phyloP scores from a whole-genome alignment of 2,797 vertebrate species.

The Hipposideros larvatus region DNA sequence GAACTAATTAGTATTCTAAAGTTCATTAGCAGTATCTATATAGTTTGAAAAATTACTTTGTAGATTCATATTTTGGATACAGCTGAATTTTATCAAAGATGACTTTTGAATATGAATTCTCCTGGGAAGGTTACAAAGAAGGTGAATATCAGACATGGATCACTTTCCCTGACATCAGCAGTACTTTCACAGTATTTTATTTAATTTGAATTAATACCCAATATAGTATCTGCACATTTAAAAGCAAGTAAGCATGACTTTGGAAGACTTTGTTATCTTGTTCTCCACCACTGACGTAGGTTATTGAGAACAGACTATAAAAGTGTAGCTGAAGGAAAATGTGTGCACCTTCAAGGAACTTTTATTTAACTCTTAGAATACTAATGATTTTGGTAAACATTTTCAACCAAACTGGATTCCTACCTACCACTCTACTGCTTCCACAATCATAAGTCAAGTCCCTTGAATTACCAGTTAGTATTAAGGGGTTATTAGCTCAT shows the following conservation, averaged over 20 bases:
- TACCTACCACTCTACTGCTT: not conserved
- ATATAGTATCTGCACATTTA: not conserved
- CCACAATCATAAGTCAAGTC: not conserved
- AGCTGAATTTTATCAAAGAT: conserved; percentile 18
- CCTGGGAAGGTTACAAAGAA: not conserved
- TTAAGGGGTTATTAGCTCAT: not conserved
- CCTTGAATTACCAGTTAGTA: not conserved
- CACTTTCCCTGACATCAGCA: not conserved
- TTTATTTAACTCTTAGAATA: conserved; percentile 27
- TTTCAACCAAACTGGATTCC: not conserved
- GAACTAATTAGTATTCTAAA: not conserved
- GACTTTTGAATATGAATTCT: conserved; percentile 11
- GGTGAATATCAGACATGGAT: not conserved
- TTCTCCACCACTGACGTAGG: not conserved
- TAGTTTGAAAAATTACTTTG: not conserved
- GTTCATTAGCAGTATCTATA: not conserved
- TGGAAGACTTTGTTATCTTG: not conserved
- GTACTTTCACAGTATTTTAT: not conserved
- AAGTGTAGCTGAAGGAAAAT: not conserved
- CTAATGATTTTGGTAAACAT: not conserved
- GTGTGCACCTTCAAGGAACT: too few species aligned
- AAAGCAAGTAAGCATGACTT: conserved; percentile 54
- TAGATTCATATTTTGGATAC: not conserved
- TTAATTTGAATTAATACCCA: not conserved
- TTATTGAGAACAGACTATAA: conserved; percentile 18